phyloP scores from a whole-genome alignment of 2,888 invertebrate species.

The Tachina fera region DNA sequence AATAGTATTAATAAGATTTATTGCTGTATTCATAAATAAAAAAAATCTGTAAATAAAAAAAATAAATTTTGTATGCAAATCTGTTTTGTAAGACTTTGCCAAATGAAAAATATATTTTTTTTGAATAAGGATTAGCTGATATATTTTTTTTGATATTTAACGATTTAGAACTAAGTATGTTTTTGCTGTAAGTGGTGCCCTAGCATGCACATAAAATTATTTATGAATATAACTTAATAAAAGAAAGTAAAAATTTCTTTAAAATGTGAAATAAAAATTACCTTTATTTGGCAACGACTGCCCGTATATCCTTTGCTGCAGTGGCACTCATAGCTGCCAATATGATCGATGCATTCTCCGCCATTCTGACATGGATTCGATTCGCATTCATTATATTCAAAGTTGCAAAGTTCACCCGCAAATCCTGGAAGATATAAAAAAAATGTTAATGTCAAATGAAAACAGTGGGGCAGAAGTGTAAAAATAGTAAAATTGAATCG shows the following conservation, averaged over 20 bases:
- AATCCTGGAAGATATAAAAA: slow-evolving; percentile 84
- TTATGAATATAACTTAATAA: background rate
- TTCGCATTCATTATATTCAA: slow-evolving; percentile 90
- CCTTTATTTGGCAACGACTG: slow-evolving; percentile 88
- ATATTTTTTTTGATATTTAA: no score
- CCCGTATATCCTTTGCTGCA: slow-evolving; percentile 89
- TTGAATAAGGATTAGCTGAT: no score
- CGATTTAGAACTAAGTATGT: no score
- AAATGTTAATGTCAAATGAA: background rate
- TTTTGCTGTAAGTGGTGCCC: no score
- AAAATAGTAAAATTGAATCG: slow-evolving; percentile 31
- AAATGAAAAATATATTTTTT: no score
- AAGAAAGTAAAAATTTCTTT: background rate
- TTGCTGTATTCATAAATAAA: no score
- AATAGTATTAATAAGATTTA: no score
- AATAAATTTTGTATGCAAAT: no score
- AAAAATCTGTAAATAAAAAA: no score
- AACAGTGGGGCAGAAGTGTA: background rate
- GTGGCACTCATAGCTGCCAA: slow-evolving; percentile 87
- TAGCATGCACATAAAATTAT: no score
- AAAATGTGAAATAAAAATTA: slow-evolving; percentile 77
- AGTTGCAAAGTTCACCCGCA: slow-evolving; percentile 89
- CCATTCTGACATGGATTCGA: slow-evolving; percentile 89
- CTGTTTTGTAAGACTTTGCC: no score
- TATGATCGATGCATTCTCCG: slow-evolving; percentile 89